Evolutionary conservation across 2,113 vertebrate species (phyloP), one percentile per base, ranked within the genome.

Genomic region (Notechis scutatus): DNA sequence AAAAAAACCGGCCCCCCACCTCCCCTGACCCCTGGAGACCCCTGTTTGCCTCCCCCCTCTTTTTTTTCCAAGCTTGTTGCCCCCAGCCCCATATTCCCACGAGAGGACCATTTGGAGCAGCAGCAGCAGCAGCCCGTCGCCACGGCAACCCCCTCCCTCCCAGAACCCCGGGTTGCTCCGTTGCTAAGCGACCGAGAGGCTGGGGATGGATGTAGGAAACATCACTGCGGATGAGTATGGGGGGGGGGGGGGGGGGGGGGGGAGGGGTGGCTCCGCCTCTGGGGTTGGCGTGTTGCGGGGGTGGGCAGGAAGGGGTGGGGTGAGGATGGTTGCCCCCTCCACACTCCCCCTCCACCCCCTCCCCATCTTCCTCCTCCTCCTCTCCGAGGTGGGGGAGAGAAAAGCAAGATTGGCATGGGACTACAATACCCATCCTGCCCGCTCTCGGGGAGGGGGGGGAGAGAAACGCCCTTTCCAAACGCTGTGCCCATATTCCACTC

Each of bases 101-200:
- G 15, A 18, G 6, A 15, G 15, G 5, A 74, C 69, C 69, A 47
- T 7, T 7, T 3, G 6, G 47, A 47, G 88, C 45, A 15, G 86
- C 47, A 52, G 91, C 91, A 86, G 92, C 47, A 47, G 47, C 88
- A 93, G 88, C 92, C 92, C 52, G 92, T 93, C 74, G 52, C 92
- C 92, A 90, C 90, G 92, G 50, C 92, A 93, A 93, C 92, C 88
- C 92, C 92, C 42, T 47, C 47, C 47, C 47, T 47, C 47, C 47
- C 47, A 85, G 88, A 92, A 88, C 92, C 92, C 92, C 54, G 85
- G 92, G 47, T 93, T 88, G 88, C 92, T 93, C 59, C 69, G 92
- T 93, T 93, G 92, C 92, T 90, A 93, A 50, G 92, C 92, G 11
- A 92, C 92, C 4, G 29, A 61, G 92, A 52, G 88, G 92, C 88